These are phyloP conservation scores for Cataglyphis hispanica DNA, from an alignment of 1,140 invertebrate species.

Conservation along the genomic window DNA sequence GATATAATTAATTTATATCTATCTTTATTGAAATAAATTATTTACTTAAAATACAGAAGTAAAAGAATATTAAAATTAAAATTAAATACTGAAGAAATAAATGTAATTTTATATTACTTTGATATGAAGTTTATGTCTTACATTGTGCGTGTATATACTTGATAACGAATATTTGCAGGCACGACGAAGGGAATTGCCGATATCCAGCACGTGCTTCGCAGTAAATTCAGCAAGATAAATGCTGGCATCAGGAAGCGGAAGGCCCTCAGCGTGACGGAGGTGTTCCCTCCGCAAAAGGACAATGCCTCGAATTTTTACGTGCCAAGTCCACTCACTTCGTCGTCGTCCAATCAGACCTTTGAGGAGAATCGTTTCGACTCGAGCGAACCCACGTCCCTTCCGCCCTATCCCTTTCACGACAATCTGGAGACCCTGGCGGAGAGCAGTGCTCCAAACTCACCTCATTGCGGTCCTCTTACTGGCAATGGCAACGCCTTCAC, in stretches of 20 bases:
- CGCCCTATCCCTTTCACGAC: constrained; percentile 80
- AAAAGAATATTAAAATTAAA: not conserved
- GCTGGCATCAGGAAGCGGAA: constrained; percentile 89
- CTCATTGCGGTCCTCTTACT: constrained; percentile 65
- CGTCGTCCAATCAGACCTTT: constrained; percentile 77
- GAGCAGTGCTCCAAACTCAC: constrained; percentile 79
- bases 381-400: constrained; percentile 77
- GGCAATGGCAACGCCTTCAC: constrained; percentile 62
- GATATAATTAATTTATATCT: not conserved
- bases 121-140: too few relatives aligned
- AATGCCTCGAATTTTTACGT: constrained; percentile 89
- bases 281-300: constrained; percentile 86
- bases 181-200: constrained; percentile 85
- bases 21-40: not conserved
- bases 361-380: constrained; percentile 72
- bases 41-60: not conserved
- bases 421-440: constrained; percentile 80
- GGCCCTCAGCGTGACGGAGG: constrained; percentile 89
- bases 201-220: constrained; percentile 89
- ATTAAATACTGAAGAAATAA: too few relatives aligned
- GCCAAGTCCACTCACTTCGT: constrained; percentile 87
- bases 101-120: too few relatives aligned
- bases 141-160: not conserved
- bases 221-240: constrained; percentile 89
- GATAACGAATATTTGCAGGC: constrained; percentile 65